A percentile compares a stretch with the other conserved stretches of the same genome.
Conservation (phyloP, 2,113 vertebrate genomes). For the Paramisgurnus dabryanus region DNA sequence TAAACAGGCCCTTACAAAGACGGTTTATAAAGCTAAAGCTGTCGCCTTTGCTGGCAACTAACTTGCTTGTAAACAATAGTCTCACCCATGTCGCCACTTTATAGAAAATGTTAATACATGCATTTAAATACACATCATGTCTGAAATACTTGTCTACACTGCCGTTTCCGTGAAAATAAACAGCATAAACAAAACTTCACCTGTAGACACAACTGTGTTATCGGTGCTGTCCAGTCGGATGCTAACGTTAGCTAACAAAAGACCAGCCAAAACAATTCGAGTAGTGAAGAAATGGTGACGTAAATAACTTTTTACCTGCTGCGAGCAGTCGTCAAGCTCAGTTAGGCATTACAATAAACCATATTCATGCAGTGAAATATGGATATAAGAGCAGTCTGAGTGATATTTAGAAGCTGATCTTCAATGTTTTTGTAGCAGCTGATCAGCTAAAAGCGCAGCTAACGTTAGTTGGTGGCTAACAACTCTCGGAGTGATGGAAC, state of each 20-base stretch:
- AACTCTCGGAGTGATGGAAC: neutral
- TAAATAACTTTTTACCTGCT: slow-evolving; percentile 25
- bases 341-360: slow-evolving; percentile 8
- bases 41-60: neutral
- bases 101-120: neutral
- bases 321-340: slow-evolving; percentile 4
- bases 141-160: neutral
- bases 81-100: neutral
- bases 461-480: slow-evolving; percentile 37
- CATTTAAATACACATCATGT: neutral
- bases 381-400: slow-evolving; percentile 9
- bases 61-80: slow-evolving; percentile 9
- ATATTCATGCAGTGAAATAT: slow-evolving; percentile 6
- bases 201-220: neutral
- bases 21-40: neutral
- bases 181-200: neutral
- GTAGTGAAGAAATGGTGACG: neutral
- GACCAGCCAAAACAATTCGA: slow-evolving; percentile 16
- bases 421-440: slow-evolving; percentile 40
- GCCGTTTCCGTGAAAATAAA: neutral
- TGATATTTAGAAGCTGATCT: slow-evolving; percentile 6
- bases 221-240: neutral
- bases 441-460: slow-evolving; percentile 28
- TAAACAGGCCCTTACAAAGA: neutral
- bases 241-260: slow-evolving; percentile 47